Percentiles rank a stretch among this genome's conserved stretches.
Evolutionary conservation across 1,140 invertebrate species (phyloP).

Genomic region (Aethina tumida): DNA sequence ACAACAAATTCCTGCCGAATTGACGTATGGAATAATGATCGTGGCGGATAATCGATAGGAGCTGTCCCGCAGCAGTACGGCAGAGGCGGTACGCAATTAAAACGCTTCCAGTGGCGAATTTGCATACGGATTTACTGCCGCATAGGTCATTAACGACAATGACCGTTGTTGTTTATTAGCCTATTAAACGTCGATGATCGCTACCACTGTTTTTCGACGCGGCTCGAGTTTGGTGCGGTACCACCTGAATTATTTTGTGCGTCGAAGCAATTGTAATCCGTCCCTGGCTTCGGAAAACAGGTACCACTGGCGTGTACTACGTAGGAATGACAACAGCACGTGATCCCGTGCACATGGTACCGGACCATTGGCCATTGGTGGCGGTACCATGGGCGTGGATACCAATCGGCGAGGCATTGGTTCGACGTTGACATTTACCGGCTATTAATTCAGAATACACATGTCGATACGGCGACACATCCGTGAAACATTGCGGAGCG

Average conservation of each 20-base stretch:
- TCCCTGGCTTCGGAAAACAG: too few species aligned
- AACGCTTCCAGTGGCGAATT: constrained; percentile 1
- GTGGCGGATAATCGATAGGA: constrained; percentile 27
- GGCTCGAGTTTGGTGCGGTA: too few species aligned
- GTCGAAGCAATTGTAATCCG: too few species aligned
- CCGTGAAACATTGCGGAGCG: constrained; percentile 20
- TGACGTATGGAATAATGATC: constrained; percentile 27
- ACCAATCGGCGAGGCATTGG: constrained; percentile 14
- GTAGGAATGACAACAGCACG: neutral
- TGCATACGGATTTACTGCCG: too few species aligned
- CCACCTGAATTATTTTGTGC: too few species aligned
- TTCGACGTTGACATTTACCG: constrained; percentile 19
- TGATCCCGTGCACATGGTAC: constrained; percentile 9
- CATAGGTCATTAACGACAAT: too few species aligned
- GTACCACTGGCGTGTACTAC: neutral
- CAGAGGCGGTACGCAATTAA: constrained; percentile 3
- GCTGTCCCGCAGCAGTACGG: constrained; percentile 19
- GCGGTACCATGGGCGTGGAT: constrained; percentile 14
- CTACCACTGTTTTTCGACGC: too few species aligned
- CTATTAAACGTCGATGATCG: too few species aligned
- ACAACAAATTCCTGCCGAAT: constrained; percentile 25
- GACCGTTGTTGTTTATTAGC: neutral
- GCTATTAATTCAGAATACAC: constrained; percentile 22
- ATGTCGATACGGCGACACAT: constrained; percentile 29
- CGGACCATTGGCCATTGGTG: constrained; percentile 20